Base-by-base conservation (phyloP, 2,888 invertebrate species). In the Augochlorella aurata region DNA sequence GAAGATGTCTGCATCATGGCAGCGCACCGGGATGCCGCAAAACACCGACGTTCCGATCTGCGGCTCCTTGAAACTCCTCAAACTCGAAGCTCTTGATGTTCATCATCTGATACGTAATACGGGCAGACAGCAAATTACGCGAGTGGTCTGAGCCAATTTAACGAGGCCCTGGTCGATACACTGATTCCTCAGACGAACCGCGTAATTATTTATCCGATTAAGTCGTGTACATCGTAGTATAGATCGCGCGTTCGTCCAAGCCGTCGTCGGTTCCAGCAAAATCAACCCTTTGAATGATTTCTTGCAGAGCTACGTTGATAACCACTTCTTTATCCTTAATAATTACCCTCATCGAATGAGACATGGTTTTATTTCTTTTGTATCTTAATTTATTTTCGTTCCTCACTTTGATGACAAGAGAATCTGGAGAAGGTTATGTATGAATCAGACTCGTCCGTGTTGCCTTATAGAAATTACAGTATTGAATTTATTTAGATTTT, bases 71-170 rank as follows among this genome's bases (percentile, higher is more conserved):
- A 66, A 72, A 72, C 73, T 65, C 29, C 45, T 72, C 24, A 50
- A 63, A 47, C 50, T 38, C 50, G 18, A 16, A 47, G 68, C 29
- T 80, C 72, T 21, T 49, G 69, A 73, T 65, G 54, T 52, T 61
- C 79, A 65, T 73, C 52, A 63, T 72, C 54, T 78, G 67, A 78
- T 68, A 80, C 21, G 80, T 78, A 78, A 72, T 45, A 61, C 10
- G 70, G 69, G 63, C 79, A 74, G 79, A 76, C 49, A 74, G 50
- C 21, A 65, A 76, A 74, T 78, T 78, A 85, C 67, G 70, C 18
- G 47, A 80, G 38, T 68, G 52, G 63, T 49, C 79, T 69, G 47
- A 14, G 63, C 44, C 5, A 54, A 79, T 80, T 73, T 73, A 81
- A 82, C 4, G 68, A 79, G 72, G 1, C 45, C 52, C 38, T 47